Conservation (phyloP, 2,888 invertebrate species). For the Gasteruption jaculator region DNA sequence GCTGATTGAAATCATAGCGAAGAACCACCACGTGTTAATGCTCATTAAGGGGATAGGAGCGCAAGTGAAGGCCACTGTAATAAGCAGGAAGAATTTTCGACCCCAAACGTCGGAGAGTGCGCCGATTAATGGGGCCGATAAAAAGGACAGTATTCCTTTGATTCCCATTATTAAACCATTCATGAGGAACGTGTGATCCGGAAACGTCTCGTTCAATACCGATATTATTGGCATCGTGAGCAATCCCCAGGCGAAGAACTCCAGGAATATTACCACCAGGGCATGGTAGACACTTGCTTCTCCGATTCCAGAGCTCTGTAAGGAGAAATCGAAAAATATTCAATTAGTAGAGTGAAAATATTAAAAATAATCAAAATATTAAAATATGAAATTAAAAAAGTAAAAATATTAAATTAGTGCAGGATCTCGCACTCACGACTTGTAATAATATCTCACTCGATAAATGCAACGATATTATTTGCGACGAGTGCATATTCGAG, state of each 20-base stretch:
- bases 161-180: slow-evolving; percentile 99
- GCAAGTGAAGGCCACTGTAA: slow-evolving; percentile 98
- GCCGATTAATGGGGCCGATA: slow-evolving; percentile 95
- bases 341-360: not conserved
- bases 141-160: slow-evolving; percentile 95
- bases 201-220: slow-evolving; percentile 95
- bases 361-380: no score
- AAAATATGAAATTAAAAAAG: no score
- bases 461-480: no score
- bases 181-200: slow-evolving; percentile 98
- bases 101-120: slow-evolving; percentile 99
- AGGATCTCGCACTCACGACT: no score
- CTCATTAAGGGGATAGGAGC: slow-evolving; percentile 98
- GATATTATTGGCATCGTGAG: slow-evolving; percentile 95
- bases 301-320: slow-evolving; percentile 80
- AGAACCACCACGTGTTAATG: slow-evolving; percentile 99
- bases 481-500: no score
- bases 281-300: slow-evolving; percentile 98
- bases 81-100: slow-evolving; percentile 92
- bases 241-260: slow-evolving; percentile 99
- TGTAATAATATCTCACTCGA: no score
- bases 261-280: slow-evolving; percentile 96
- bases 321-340: slow-evolving; percentile 34
- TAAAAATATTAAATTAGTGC: no score
- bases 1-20: slow-evolving; percentile 97